Base-by-base conservation (phyloP, 2,888 invertebrate species). In the Auanema sp. region DNA sequence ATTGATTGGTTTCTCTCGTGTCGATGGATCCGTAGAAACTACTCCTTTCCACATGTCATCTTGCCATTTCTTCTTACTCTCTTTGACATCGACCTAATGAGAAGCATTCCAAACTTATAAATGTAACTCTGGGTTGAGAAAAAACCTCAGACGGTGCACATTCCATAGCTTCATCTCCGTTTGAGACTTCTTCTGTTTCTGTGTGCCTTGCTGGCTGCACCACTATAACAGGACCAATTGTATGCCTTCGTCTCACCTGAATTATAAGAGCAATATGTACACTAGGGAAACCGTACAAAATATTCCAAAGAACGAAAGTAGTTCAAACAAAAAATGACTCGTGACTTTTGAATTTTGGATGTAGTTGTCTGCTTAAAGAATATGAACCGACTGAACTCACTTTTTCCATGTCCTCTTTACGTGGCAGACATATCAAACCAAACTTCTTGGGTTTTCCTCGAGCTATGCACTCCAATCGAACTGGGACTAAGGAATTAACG, bases 381-480 rank as follows among this genome's bases (percentile, higher is more conserved):
- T 23, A 8, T 52, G n/a, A 52, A 16, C 16, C n/a, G 8, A 58
- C 43, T 6, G 60, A 33, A 16, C 59, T 23, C 42, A 62, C 62
- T 14, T 62, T 62, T 14, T 21, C 49, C 2, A 63, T 42, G 58
- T 63, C 63, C 5, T 51, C 58, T 40, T 33, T 43, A 12, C n/a
- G 49, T 12, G 73, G 73, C 11, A 71, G 47, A 50, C 70, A 71
- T 21, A 73, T 44, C 47, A 71, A 60, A 21, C 64, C 71, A 18
- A 66, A 69, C 24, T 65, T 50, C 44, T 66, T 67, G 25, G 75
- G 75, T 18, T 68, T 23, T 16, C 76, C 76, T 65, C 73, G 47
- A 43, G 67, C 65, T 12, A 66, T 47, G 18, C 62, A 66, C n/a
- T 67, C 60, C 8, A 76, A 47, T 33, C 53, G 52, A 3, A 76